A percentile compares a stretch with the other conserved stretches of the same genome.
Evolutionary conservation across 2,113 vertebrate genomes (phyloP).

Genomic region (Pygoscelis antarcticus): DNA sequence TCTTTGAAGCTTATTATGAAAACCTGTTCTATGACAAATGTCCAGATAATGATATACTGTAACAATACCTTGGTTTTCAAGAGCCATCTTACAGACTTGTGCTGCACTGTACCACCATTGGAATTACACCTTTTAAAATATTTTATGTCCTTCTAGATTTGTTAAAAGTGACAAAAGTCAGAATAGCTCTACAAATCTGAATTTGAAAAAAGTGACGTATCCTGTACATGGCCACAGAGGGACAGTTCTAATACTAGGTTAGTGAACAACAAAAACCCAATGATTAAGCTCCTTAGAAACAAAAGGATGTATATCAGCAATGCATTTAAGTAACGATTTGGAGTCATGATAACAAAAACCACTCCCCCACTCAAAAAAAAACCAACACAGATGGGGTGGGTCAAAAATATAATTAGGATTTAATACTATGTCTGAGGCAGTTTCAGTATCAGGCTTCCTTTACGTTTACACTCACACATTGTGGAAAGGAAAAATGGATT

Average conservation of each 20-base stretch:
- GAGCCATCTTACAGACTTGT: slow-evolving; percentile 1
- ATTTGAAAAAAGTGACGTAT: background rate
- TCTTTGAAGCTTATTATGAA: slow-evolving; percentile 65
- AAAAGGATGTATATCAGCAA: background rate
- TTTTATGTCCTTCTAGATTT: background rate
- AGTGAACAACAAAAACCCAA: background rate
- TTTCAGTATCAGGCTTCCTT: background rate
- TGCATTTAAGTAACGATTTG: background rate
- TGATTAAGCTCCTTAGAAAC: background rate
- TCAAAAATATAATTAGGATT: background rate
- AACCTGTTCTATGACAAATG: slow-evolving; percentile 53
- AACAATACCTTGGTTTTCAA: slow-evolving; percentile 50
- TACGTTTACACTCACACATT: background rate
- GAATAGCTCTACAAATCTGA: background rate
- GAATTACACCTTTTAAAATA: slow-evolving; percentile 34
- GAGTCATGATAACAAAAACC: background rate
- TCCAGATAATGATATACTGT: slow-evolving; percentile 58
- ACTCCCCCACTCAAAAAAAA: background rate
- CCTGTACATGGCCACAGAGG: background rate
- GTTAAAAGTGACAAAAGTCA: slow-evolving; percentile 30
- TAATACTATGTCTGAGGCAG: background rate
- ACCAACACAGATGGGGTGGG: too few species aligned
- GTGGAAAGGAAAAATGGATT: background rate
- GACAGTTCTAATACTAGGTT: background rate
- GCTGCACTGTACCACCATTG: background rate